Conservation (phyloP, 2,113 vertebrate species). For the Xyrauchen texanus region DNA sequence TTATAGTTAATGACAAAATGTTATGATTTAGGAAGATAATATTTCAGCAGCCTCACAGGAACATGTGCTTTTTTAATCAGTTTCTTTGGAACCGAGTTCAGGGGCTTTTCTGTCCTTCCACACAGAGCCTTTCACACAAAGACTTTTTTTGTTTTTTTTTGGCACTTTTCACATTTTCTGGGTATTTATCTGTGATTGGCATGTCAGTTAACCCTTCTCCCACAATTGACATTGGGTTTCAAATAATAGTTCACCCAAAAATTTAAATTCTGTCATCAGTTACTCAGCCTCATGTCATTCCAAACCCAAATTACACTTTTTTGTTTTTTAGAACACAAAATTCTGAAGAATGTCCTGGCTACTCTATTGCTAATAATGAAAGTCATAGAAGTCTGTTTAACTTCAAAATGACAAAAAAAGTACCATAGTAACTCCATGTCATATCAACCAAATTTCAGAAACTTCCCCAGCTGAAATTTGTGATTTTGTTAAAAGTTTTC, state of each 20-base stretch:
- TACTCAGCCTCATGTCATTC: not conserved
- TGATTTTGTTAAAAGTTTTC: too few species aligned
- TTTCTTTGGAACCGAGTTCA: conserved; percentile 62
- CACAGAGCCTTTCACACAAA: conserved; percentile 60
- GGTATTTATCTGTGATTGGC: conserved; percentile 47
- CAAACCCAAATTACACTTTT: not conserved
- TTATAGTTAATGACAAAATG: conserved; percentile 76
- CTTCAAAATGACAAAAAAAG: too few species aligned
- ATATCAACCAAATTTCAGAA: too few species aligned
- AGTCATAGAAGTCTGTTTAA: too few species aligned
- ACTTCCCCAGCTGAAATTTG: too few species aligned
- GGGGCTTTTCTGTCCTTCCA: conserved; percentile 68
- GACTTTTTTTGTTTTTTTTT: conserved; percentile 37
- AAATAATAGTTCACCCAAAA: not conserved
- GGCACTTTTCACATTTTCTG: conserved; percentile 34
- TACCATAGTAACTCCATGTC: too few species aligned
- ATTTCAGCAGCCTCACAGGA: conserved; percentile 75
- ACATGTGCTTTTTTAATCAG: conserved; percentile 73
- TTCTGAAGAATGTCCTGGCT: too few species aligned
- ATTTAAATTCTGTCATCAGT: not conserved
- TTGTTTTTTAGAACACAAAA: not conserved
- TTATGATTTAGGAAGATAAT: conserved; percentile 76
- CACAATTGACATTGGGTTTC: conserved; percentile 39
- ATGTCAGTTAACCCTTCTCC: conserved; percentile 59
- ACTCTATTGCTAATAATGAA: too few species aligned